These are phyloP conservation scores for Sarcophaga subvicina DNA, from an alignment of 2,888 invertebrate genomes.

Conservation along the genomic window DNA sequence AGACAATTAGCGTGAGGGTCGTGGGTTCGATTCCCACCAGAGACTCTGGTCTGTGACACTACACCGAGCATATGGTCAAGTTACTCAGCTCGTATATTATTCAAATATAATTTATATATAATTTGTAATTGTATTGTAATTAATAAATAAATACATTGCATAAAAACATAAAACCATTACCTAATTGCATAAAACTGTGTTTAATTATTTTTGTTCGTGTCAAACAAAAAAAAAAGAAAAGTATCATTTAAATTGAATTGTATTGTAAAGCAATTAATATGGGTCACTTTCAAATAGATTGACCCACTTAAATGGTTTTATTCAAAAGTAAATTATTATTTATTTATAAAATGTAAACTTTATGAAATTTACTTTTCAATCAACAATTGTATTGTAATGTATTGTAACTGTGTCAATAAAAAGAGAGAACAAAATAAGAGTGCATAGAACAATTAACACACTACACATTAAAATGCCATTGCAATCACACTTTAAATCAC, in stretches of 20 bases:
- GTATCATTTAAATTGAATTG: neutral
- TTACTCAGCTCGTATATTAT: too few relatives aligned
- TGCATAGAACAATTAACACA: too few relatives aligned
- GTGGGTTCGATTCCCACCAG: too few relatives aligned
- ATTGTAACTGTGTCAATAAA: slow-evolving; percentile 29
- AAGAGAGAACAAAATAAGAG: neutral
- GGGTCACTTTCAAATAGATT: slow-evolving; percentile 22
- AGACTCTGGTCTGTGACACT: too few relatives aligned
- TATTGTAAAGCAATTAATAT: neutral
- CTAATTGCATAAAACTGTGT: neutral
- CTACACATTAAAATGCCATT: neutral
- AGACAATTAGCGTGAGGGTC: too few relatives aligned
- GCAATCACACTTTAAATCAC: slow-evolving; percentile 47
- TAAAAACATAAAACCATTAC: neutral
- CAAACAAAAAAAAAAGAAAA: neutral
- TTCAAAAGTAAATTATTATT: neutral
- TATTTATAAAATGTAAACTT: neutral
- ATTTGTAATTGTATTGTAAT: too few relatives aligned
- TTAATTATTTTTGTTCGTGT: slow-evolving; percentile 9
- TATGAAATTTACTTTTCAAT: neutral
- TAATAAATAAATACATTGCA: too few relatives aligned
- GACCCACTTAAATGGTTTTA: slow-evolving; percentile 33
- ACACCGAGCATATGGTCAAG: too few relatives aligned
- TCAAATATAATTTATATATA: too few relatives aligned
- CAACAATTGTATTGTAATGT: neutral